A percentile compares a stretch with the other conserved stretches of the same genome.
These are phyloP conservation scores for Archegozetes longisetosus DNA, from an alignment of 1,140 invertebrate species.

Conservation along the genomic window DNA sequence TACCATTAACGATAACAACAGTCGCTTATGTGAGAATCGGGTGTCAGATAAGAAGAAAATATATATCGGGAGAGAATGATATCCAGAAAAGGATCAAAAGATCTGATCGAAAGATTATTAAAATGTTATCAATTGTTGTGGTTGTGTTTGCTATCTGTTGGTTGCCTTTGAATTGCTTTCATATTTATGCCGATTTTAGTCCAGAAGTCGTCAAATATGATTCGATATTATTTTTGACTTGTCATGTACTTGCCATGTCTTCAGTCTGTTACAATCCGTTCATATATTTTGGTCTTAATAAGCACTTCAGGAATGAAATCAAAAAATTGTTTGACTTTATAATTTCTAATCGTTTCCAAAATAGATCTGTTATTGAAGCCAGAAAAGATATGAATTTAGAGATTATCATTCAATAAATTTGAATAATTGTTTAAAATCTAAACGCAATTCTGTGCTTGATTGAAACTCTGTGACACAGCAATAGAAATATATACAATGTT, in stretches of 20 bases:
- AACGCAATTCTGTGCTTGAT: too few species aligned
- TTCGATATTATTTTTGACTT: conserved; percentile 29
- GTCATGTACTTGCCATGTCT: conserved; percentile 40
- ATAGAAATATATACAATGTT: too few species aligned
- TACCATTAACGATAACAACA: conserved; percentile 7
- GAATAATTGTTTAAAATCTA: too few species aligned
- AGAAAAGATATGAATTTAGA: too few species aligned
- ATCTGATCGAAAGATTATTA: conserved; percentile 29
- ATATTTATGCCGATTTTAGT: conserved; percentile 30
- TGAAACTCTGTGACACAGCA: too few species aligned
- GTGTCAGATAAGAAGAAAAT: background rate
- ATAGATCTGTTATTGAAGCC: too few species aligned
- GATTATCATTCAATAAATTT: too few species aligned
- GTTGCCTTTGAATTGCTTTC: conserved; percentile 36
- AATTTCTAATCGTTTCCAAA: too few species aligned
- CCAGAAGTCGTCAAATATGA: conserved; percentile 18
- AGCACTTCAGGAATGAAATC: conserved; percentile 6
- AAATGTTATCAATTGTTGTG: conserved; percentile 37
- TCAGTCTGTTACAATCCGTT: conserved; percentile 81
- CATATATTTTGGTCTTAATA: conserved; percentile 80
- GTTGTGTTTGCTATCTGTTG: conserved; percentile 36
- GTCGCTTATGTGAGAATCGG: conserved; percentile 3
- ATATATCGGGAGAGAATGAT: background rate
- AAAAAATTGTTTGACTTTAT: too few species aligned
- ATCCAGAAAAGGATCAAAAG: background rate